phyloP scores from a whole-genome alignment of 2,113 vertebrate genomes.

The Ptyas mucosa region DNA sequence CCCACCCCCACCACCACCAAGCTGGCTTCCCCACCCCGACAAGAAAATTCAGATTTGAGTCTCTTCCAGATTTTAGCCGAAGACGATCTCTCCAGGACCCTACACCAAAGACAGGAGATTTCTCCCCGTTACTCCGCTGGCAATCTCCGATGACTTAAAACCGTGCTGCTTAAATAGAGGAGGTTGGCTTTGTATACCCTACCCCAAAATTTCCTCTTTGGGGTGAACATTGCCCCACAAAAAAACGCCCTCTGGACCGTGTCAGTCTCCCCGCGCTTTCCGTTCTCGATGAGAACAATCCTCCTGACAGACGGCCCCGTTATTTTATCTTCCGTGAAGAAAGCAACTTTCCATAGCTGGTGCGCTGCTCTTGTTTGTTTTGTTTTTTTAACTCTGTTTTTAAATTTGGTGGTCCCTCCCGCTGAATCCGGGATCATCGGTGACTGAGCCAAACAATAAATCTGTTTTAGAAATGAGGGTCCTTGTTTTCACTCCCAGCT shows the following conservation, averaged over 20 bases:
- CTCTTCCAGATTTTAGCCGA: not conserved
- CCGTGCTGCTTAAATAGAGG: not conserved
- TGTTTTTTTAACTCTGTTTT: not conserved
- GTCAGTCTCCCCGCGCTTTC: not conserved
- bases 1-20: not conserved
- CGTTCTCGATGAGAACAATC: slow-evolving; percentile 18
- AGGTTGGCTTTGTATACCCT: not conserved
- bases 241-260: not conserved
- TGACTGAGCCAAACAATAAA: slow-evolving; percentile 18
- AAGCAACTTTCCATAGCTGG: not conserved
- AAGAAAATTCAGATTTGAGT: not conserved
- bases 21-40: not conserved
- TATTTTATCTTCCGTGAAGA: slow-evolving; percentile 62
- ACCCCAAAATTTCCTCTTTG: not conserved
- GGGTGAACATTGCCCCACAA: not conserved
- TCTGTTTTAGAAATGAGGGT: not conserved
- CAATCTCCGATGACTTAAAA: not conserved
- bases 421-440: not conserved
- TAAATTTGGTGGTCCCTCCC: not conserved
- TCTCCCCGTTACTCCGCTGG: too few relatives aligned
- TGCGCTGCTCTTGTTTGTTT: not conserved
- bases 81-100: not conserved
- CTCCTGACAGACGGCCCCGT: not conserved
- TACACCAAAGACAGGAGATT: not conserved
- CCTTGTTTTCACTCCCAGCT: not conserved